These are phyloP conservation scores for Rhodophaea formosa DNA, from an alignment of 2,888 invertebrate species.

Conservation along the genomic window DNA sequence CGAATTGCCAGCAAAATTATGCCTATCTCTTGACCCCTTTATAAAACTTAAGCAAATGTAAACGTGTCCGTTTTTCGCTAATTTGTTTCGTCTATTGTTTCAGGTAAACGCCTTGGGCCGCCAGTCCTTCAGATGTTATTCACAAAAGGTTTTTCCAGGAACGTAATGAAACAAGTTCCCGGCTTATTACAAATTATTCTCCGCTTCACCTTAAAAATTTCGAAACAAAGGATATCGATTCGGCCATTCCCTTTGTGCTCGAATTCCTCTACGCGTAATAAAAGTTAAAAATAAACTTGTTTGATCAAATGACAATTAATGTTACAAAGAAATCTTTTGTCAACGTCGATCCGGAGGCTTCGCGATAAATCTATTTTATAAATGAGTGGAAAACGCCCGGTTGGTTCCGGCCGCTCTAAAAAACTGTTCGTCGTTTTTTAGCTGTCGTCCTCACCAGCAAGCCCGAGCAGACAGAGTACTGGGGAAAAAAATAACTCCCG, in stretches of 20 bases:
- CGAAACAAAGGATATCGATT: conserved; percentile 20
- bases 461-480: neutral
- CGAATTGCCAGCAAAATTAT: neutral
- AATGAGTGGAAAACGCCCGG: conserved; percentile 20
- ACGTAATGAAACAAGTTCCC: conserved; percentile 1
- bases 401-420: conserved; percentile 19
- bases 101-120: conserved; percentile 3
- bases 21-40: neutral
- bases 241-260: conserved; percentile 14
- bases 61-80: neutral
- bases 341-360: conserved; percentile 20
- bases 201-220: conserved; percentile 11
- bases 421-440: conserved; percentile 18
- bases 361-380: conserved; percentile 27
- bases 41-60: neutral
- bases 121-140: neutral
- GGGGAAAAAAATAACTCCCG: conserved; percentile 3
- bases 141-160: neutral
- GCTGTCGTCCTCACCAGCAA: conserved; percentile 5
- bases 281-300: conserved; percentile 25
- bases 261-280: conserved; percentile 21
- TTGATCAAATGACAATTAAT: conserved; percentile 34
- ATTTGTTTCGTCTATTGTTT: conserved; percentile 3
- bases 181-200: conserved; percentile 5
- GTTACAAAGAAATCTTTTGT: conserved; percentile 30